Conservation (phyloP, 1,140 invertebrate genomes). For the Gonatopus flavifemur region DNA sequence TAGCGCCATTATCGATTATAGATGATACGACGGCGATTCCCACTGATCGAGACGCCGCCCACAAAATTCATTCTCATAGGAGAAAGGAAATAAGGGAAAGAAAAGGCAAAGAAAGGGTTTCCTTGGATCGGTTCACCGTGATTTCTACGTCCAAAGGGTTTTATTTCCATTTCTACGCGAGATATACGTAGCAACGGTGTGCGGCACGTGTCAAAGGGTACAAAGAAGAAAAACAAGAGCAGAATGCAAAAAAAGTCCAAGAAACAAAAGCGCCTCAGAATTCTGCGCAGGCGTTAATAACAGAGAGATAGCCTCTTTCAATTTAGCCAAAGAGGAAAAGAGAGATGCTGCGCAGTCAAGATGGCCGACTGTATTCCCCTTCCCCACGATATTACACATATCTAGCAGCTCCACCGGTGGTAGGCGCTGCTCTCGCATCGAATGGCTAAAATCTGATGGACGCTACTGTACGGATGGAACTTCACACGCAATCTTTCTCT, state of each 20-base stretch:
- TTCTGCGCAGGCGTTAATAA: conserved; percentile 24
- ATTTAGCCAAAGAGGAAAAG: background rate
- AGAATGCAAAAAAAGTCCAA: background rate
- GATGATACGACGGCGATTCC: too few species aligned
- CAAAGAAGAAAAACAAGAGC: conserved; percentile 11
- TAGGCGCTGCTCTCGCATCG: conserved; percentile 19
- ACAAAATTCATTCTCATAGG: too few species aligned
- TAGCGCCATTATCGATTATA: too few species aligned
- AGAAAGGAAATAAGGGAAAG: too few species aligned
- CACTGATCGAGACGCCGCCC: too few species aligned
- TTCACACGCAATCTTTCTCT: conserved; percentile 20
- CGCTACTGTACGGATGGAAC: conserved; percentile 14
- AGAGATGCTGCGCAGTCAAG: conserved; percentile 27
- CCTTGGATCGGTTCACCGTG: background rate
- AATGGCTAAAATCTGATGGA: conserved; percentile 6
- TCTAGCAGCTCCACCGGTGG: too few species aligned
- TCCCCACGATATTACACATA: too few species aligned
- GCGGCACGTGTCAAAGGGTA: conserved; percentile 54
- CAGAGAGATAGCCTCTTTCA: too few species aligned
- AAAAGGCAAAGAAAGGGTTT: too few species aligned
- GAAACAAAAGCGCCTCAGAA: conserved; percentile 1
- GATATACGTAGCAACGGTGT: too few species aligned
- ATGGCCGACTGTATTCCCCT: conserved; percentile 36
- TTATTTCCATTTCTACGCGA: too few species aligned
- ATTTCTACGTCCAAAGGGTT: conserved; percentile 29